Conservation (phyloP, 2,113 vertebrate genomes). For the Halcyon senegalensis region DNA sequence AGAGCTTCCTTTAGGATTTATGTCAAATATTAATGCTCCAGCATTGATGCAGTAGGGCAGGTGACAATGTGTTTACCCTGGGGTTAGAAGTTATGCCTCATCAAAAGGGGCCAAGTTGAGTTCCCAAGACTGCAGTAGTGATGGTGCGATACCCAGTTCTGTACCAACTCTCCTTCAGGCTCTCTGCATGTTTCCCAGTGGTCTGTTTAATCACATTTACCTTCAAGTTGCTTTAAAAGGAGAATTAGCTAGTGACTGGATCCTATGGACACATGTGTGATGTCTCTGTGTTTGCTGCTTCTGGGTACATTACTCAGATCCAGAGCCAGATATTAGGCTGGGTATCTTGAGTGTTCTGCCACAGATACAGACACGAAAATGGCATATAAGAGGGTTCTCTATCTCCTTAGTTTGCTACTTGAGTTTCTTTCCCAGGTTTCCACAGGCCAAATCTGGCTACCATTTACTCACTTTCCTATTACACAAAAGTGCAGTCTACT, state of each 20-base stretch:
- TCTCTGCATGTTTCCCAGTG: neutral
- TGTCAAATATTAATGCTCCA: neutral
- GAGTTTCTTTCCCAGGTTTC: neutral
- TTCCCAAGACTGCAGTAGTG: neutral
- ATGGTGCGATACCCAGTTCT: neutral
- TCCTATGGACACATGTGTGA: neutral
- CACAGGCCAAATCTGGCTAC: neutral
- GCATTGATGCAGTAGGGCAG: neutral
- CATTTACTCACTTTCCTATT: neutral
- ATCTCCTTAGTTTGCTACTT: neutral
- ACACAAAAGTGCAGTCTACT: rapidly evolving
- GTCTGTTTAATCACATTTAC: neutral
- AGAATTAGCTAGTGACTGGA: neutral
- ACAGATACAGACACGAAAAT: neutral
- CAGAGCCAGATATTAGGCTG: neutral
- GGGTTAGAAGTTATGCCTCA: neutral
- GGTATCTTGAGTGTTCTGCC: neutral
- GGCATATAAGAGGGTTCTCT: neutral
- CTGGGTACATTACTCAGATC: rapidly evolving
- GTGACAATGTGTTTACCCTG: neutral
- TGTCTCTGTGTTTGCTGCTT: neutral
- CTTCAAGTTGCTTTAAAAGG: neutral
- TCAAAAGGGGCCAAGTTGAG: neutral
- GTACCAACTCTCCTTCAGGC: neutral
- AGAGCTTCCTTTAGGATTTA: conserved; percentile 2